Base-by-base conservation (phyloP, 2,113 vertebrate genomes). In the Tyto alba region DNA sequence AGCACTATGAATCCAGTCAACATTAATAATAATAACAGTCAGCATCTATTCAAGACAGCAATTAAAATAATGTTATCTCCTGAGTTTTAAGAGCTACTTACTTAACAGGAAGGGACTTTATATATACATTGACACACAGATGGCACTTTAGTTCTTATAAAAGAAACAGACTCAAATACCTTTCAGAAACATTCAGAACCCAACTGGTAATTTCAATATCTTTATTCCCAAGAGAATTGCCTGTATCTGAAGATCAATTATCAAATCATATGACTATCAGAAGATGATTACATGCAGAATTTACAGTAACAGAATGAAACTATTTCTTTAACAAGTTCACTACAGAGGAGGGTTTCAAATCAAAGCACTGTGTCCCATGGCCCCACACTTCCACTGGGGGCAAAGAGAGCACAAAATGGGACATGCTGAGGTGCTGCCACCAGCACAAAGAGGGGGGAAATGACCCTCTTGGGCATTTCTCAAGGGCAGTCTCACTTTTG, bases 1-100 rank as follows among this genome's bases (percentile, higher is more conserved):
- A 92, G 82, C 69, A 77, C 82, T 93, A 67, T 2, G 2, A 95
- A 72, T 91, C 32, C 91, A 95, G 86, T 94, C 88, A 94, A 88
- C 86, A 67, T 94, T 92, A 96, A 96, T 96, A 97, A 97, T 85
- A 79, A 95, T 73, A 89, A 97, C 81, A 97, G 89, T 75, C 93
- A 92, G 78, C 81, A 96, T 91, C 87, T 62, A 94, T 94, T 89
- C 67, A 68, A 94, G 76, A 38, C 62, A 96, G 81, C 92, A 96
- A 93, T 97, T 96, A 97, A 93, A 92, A 95, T 73, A 91, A 95
- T 11, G 56, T 71, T 78, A 82, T 78, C 81, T 96, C 90, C 82
- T 34, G 86, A 92, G 64, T 95, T 96, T 93, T 80, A 84, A 87
- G 64, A 90, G 75, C 67, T 92, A 86, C 78, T 91, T 94, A 91